Conservation (phyloP, 64 coral and sea anemone genomes). For the Trachythela sp. region DNA sequence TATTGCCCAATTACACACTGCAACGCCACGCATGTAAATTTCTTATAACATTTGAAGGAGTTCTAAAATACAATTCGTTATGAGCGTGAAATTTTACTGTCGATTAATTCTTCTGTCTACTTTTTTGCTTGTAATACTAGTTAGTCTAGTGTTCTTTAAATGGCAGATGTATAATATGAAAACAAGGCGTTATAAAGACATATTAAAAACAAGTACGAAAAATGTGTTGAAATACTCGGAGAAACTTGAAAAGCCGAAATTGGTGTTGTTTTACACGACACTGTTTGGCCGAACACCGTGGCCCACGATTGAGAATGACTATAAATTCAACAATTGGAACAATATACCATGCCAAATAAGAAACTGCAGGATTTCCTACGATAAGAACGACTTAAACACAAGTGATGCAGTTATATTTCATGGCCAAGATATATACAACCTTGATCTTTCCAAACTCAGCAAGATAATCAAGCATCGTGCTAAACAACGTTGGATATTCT, state of each 20-base stretch:
- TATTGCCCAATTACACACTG: too few species aligned
- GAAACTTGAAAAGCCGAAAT: not conserved
- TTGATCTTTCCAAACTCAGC: not conserved
- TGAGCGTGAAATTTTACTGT: not conserved
- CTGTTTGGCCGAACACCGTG: not conserved
- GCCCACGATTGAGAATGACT: not conserved
- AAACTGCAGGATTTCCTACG: not conserved
- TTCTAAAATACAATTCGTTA: not conserved
- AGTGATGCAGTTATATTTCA: constrained; percentile 13
- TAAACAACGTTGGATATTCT: constrained; percentile 58
- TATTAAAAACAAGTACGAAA: not conserved
- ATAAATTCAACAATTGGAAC: not conserved
- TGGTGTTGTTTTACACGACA: constrained; percentile 10
- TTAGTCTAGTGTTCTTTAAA: not conserved
- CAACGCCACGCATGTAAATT: too few species aligned
- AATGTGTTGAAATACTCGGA: not conserved
- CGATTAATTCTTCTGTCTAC: not conserved
- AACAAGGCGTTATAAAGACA: not conserved
- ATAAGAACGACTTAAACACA: not conserved
- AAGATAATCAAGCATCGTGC: not conserved
- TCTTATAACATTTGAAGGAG: too few species aligned
- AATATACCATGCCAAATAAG: not conserved
- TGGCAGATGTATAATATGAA: not conserved
- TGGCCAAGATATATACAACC: not conserved
- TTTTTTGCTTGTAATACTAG: not conserved